phyloP scores from a whole-genome alignment of 2,888 invertebrate species.

The Macrosoma leucophasiata region DNA sequence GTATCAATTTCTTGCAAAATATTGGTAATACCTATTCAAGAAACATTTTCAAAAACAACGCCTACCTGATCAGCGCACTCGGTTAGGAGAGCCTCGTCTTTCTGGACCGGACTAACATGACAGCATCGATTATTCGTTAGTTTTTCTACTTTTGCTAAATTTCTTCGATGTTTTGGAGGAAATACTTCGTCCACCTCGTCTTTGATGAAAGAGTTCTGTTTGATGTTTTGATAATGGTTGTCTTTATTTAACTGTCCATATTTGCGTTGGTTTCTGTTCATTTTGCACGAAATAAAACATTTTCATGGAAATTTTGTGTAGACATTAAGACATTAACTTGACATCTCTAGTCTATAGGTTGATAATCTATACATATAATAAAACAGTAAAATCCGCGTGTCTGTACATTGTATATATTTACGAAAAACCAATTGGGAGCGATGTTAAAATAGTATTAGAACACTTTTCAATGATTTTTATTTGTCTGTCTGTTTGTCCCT shows the following conservation, averaged over 20 bases:
- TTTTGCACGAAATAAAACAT: constrained; percentile 28
- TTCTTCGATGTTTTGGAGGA: constrained; percentile 24
- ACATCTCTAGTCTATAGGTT: no score
- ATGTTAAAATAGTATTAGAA: no score
- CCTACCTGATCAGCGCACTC: constrained; percentile 23
- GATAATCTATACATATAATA: no score
- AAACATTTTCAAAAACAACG: neutral
- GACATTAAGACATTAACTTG: no score
- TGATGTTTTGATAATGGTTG: constrained; percentile 16
- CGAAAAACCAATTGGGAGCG: no score
- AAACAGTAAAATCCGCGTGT: no score
- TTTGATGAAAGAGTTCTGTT: constrained; percentile 17
- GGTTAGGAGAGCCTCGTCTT: constrained; percentile 35
- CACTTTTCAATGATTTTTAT: no score
- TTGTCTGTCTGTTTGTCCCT: no score
- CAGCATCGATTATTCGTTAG: constrained; percentile 40
- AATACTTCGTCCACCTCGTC: constrained; percentile 33
- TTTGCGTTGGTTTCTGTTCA: constrained; percentile 40
- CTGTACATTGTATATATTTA: no score
- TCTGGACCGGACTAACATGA: constrained; percentile 32
- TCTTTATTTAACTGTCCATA: constrained; percentile 25
- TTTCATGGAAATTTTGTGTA: constrained; percentile 13
- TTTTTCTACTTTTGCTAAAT: constrained; percentile 20
- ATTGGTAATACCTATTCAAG: no score
- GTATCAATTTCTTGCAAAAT: no score